A percentile compares a stretch with the other conserved stretches of the same genome.
Evolutionary conservation across 2,888 invertebrate genomes (phyloP).

Genomic region (Meiosimyza decipiens): DNA sequence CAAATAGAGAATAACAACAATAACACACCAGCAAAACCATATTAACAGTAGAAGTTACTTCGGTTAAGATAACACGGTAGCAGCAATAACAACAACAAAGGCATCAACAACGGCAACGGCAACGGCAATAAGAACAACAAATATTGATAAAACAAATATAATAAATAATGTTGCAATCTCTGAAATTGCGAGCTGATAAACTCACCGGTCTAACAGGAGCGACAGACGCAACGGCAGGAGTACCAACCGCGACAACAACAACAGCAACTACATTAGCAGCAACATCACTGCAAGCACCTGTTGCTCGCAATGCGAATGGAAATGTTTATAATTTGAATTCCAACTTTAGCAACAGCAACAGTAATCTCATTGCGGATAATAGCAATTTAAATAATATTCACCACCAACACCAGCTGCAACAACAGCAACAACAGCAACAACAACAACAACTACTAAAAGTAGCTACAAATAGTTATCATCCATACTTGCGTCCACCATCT

Average conservation of each 20-base stretch:
- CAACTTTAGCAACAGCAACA: constrained; percentile 41
- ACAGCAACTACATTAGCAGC: constrained; percentile 42
- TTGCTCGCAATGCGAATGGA: constrained; percentile 55
- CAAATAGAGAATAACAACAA: not conserved
- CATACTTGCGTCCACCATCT: constrained; percentile 40
- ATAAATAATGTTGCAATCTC: constrained; percentile 64
- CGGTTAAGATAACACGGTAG: constrained; percentile 2
- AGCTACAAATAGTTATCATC: constrained; percentile 43
- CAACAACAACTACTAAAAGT: constrained; percentile 35
- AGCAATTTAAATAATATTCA: constrained; percentile 57
- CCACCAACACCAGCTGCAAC: constrained; percentile 38
- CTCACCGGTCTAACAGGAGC: constrained; percentile 56
- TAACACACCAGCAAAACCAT: not conserved
- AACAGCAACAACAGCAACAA: constrained; percentile 30
- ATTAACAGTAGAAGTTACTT: not conserved
- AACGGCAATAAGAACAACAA: constrained; percentile 32
- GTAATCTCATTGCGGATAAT: constrained; percentile 46
- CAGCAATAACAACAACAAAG: constrained; percentile 19
- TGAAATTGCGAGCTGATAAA: constrained; percentile 63
- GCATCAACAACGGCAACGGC: constrained; percentile 25
- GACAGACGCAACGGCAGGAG: constrained; percentile 35
- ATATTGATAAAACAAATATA: constrained; percentile 44
- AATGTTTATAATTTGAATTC: constrained; percentile 39
- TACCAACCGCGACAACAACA: constrained; percentile 42
- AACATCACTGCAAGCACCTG: constrained; percentile 51